These are phyloP conservation scores for Hedychridium roseum DNA, from an alignment of 2,888 invertebrate genomes.

Conservation along the genomic window DNA sequence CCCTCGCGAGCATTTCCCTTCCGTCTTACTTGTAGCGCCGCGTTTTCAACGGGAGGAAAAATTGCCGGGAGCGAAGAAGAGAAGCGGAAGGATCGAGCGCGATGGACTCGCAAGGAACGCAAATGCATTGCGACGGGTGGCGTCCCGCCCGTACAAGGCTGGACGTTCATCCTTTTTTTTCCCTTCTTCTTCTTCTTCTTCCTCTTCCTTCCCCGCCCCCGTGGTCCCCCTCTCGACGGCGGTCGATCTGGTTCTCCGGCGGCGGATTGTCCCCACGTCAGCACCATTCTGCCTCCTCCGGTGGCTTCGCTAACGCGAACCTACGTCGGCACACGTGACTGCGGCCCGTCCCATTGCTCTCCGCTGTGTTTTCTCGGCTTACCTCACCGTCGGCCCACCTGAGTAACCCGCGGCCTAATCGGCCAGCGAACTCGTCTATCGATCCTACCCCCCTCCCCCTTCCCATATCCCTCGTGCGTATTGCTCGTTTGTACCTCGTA, in stretches of 20 bases:
- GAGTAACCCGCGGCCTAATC: conserved; percentile 57
- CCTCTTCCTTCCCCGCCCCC: conserved; percentile 9
- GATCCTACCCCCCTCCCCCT: conserved; percentile 12
- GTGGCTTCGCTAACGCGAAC: conserved; percentile 47
- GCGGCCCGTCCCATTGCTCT: conserved; percentile 53
- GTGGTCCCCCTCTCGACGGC: conserved; percentile 1
- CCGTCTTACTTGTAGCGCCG: background rate
- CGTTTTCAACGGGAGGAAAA: conserved; percentile 1
- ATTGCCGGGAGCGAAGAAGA: background rate
- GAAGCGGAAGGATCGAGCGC: conserved; percentile 15
- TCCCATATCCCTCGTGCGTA: conserved; percentile 7
- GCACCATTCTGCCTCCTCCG: conserved; percentile 41
- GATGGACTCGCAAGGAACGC: conserved; percentile 38
- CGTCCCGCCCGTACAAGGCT: conserved; percentile 38
- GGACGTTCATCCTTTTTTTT: conserved; percentile 5
- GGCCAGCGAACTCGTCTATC: conserved; percentile 51
- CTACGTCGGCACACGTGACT: conserved; percentile 59
- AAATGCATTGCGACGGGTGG: conserved; percentile 54
- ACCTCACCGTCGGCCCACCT: conserved; percentile 47
- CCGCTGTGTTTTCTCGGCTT: conserved; percentile 34
- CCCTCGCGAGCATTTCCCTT: no score
- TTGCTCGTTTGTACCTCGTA: conserved; percentile 4
- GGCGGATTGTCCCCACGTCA: conserved; percentile 50
- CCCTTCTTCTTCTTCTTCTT: conserved; percentile 5
- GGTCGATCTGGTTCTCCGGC: conserved; percentile 37